Conservation (phyloP, 2,113 vertebrate species). For the Callipepla squamata region DNA sequence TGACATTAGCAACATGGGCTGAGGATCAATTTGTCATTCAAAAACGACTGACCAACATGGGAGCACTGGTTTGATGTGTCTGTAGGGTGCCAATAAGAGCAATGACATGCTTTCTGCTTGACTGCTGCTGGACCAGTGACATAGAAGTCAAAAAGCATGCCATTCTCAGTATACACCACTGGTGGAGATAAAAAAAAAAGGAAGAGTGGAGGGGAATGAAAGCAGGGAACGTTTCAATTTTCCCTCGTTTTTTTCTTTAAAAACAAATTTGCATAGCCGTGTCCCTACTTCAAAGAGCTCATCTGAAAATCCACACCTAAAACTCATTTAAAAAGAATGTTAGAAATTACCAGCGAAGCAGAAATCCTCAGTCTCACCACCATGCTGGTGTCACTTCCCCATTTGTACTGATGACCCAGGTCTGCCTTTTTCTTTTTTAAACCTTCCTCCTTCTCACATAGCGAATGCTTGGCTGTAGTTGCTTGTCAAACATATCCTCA, state of each 20-base stretch:
- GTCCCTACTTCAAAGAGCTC: slow-evolving; percentile 43
- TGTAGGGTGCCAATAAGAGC: background rate
- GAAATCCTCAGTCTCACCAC: slow-evolving; percentile 53
- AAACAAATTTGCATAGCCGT: background rate
- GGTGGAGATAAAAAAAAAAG: background rate
- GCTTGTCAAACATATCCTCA: background rate
- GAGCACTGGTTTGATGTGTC: background rate
- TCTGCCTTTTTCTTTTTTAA: background rate
- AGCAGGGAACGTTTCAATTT: background rate
- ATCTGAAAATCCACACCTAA: slow-evolving; percentile 56
- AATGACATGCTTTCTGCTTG: background rate
- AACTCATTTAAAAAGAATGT: slow-evolving; percentile 14
- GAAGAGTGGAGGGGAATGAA: background rate
- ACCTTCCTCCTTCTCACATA: slow-evolving; percentile 4
- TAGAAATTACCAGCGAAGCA: slow-evolving; percentile 42
- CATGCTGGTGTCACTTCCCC: slow-evolving; percentile 29
- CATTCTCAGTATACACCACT: background rate
- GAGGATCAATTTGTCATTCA: background rate
- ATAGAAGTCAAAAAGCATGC: fast-evolving
- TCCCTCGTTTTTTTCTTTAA: background rate
- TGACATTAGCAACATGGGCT: background rate
- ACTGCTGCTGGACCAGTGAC: background rate
- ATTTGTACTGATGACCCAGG: slow-evolving; percentile 28
- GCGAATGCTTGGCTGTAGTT: background rate
- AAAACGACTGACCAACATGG: fast-evolving